These are phyloP conservation scores for Clivina fossor DNA, from an alignment of 2,888 invertebrate species.

Conservation along the genomic window DNA sequence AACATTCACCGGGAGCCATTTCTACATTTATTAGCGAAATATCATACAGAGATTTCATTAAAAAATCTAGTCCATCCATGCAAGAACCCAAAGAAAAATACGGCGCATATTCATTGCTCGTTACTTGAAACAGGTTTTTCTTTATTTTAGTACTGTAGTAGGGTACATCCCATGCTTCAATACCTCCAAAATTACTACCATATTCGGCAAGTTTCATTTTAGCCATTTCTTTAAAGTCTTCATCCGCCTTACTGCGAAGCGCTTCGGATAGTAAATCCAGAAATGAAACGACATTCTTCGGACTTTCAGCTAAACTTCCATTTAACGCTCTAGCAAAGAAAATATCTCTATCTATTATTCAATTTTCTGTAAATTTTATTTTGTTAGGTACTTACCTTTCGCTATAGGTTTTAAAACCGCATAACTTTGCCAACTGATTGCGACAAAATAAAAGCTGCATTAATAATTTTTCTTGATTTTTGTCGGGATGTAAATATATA, in stretches of 20 bases:
- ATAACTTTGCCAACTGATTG: slow-evolving; percentile 78
- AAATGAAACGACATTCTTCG: slow-evolving; percentile 78
- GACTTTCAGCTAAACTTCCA: slow-evolving; percentile 82
- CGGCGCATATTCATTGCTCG: slow-evolving; percentile 73
- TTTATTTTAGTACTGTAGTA: slow-evolving; percentile 79
- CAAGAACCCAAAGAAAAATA: slow-evolving; percentile 92
- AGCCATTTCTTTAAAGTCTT: slow-evolving; percentile 77
- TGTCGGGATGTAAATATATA: slow-evolving; percentile 78
- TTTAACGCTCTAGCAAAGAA: slow-evolving; percentile 69
- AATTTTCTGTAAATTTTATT: neutral
- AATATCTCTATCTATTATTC: slow-evolving; percentile 5
- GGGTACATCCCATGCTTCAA: slow-evolving; percentile 84
- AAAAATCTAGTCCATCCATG: slow-evolving; percentile 93
- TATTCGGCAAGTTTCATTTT: slow-evolving; percentile 65
- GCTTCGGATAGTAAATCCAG: slow-evolving; percentile 73
- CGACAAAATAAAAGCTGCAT: slow-evolving; percentile 72
- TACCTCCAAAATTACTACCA: slow-evolving; percentile 38
- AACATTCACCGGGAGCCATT: slow-evolving; percentile 74
- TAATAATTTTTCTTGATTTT: slow-evolving; percentile 74
- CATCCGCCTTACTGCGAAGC: slow-evolving; percentile 66
- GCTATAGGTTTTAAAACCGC: slow-evolving; percentile 87
- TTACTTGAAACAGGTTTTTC: slow-evolving; percentile 68
- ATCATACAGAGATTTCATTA: slow-evolving; percentile 83
- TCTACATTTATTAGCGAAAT: slow-evolving; percentile 75
- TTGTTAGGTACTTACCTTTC: slow-evolving; percentile 63